Base-by-base conservation (phyloP, 1,140 invertebrate species). In the Solen grandis region DNA sequence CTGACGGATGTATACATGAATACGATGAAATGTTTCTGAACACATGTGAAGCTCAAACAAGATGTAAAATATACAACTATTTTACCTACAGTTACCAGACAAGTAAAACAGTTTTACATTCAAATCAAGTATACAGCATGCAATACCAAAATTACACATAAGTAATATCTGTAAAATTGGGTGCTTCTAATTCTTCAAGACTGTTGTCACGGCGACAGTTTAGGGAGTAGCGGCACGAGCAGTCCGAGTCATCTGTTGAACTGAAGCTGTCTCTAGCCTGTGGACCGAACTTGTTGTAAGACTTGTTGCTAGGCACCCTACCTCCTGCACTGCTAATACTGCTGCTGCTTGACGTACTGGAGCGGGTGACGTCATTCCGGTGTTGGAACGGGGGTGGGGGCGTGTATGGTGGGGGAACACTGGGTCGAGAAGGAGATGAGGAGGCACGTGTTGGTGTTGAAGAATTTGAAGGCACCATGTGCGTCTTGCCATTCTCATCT, bases 141-240 rank as follows among this genome's bases (percentile, higher is more conserved):
- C n/a, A n/a, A n/a, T n/a, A n/a, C n/a, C 41, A 46, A 8, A 46
- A 46, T 73, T 38, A 80, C 25, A 80, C 77, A 38, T 72, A 80
- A 19, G 77, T 72, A 22, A 80, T 80, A 52, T 80, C 77, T 27
- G 77, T 80, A n/a, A 72, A 70, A 55, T 60, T 80, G 5, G 52
- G 8, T 19, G 72, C 68, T 5, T 41, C 55, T 0, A 65, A 55
- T 41, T 80, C 77, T 5, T 72, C 68, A 0, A 73, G 19, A 63
- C 60, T 80, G 38, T 72, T 80, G 59, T 80, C 77, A 52, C 68
- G 38, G 27, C 77, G 68, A 73, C 69, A 73, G 50, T 52, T 72
- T 4, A 80, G 36, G 16, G 77, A 80, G 50, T 80, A 78, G 41
- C 75, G 10, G 41, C 69, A 73, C 5, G 77, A 80, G 29, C 68